phyloP scores from a whole-genome alignment of 2,113 vertebrate genomes.

The Corythornis vintsioides region DNA sequence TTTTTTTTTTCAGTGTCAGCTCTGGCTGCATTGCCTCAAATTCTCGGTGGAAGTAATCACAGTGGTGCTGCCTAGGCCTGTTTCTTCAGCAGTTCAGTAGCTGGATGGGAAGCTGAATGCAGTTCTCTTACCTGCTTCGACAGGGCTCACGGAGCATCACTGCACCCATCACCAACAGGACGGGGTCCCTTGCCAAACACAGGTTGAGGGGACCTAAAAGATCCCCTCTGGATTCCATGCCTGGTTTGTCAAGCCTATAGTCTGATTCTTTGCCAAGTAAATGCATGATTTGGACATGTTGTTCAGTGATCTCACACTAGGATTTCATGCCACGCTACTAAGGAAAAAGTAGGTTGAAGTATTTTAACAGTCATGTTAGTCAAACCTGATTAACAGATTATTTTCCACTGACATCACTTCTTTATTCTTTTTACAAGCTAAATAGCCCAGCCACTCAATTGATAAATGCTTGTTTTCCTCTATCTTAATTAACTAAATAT shows the following conservation, averaged over 20 bases:
- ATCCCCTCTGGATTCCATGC: neutral
- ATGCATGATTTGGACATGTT: neutral
- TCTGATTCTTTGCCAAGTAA: neutral
- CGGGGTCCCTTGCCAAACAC: neutral
- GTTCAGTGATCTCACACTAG: neutral
- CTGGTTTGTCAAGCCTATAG: neutral
- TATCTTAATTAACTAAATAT: slow-evolving; percentile 70
- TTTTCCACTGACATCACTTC: slow-evolving; percentile 68
- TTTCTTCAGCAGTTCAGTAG: neutral
- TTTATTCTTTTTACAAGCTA: slow-evolving; percentile 65
- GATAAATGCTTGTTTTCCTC: slow-evolving; percentile 65
- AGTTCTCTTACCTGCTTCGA: neutral
- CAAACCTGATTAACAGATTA: slow-evolving; percentile 55
- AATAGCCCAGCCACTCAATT: slow-evolving; percentile 62
- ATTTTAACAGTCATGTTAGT: slow-evolving; percentile 54
- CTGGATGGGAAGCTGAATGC: neutral
- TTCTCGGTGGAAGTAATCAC: neutral
- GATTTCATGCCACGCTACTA: neutral
- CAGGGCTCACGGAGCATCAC: neutral
- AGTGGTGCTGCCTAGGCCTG: neutral
- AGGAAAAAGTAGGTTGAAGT: slow-evolving; percentile 8
- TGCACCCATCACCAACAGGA: neutral
- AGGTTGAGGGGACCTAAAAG: neutral
- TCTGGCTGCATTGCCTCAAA: neutral
- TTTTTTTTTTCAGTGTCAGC: neutral